Conservation (phyloP, 2,113 vertebrate genomes). For the Brienomyrus brachyistius region DNA sequence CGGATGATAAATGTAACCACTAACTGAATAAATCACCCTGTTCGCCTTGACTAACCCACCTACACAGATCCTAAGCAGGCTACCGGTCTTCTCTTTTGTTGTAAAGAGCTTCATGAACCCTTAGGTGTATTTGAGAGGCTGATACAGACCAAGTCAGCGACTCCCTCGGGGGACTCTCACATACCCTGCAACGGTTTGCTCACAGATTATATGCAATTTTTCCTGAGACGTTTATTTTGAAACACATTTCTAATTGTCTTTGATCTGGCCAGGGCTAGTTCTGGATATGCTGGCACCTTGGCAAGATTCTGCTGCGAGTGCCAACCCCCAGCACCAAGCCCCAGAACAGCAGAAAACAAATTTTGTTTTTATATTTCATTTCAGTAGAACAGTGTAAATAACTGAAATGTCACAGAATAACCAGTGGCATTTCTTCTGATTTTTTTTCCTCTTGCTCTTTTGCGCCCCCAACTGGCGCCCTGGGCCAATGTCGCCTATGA, state of each 20-base stretch:
- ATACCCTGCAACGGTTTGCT: neutral
- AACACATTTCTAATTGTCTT: neutral
- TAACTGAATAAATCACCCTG: neutral
- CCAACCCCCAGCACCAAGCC: neutral
- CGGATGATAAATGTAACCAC: neutral
- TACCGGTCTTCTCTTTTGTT: neutral
- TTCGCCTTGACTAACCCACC: neutral
- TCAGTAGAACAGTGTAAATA: neutral
- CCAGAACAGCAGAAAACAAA: neutral
- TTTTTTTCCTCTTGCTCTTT: neutral
- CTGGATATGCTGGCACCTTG: neutral
- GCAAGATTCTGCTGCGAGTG: neutral
- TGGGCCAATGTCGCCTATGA: neutral
- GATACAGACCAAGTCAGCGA: neutral
- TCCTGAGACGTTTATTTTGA: neutral
- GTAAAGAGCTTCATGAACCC: neutral
- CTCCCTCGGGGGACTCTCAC: neutral
- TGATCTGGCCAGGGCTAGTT: neutral
- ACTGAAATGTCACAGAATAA: neutral
- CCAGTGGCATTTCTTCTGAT: neutral
- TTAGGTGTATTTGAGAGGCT: neutral
- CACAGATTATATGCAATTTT: neutral
- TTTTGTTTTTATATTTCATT: neutral
- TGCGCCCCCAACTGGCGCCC: neutral
- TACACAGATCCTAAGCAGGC: neutral